Percentiles rank a stretch among this genome's conserved stretches.
Evolutionary conservation across 2,888 invertebrate species (phyloP).

Genomic region (Eupithecia inturbata): DNA sequence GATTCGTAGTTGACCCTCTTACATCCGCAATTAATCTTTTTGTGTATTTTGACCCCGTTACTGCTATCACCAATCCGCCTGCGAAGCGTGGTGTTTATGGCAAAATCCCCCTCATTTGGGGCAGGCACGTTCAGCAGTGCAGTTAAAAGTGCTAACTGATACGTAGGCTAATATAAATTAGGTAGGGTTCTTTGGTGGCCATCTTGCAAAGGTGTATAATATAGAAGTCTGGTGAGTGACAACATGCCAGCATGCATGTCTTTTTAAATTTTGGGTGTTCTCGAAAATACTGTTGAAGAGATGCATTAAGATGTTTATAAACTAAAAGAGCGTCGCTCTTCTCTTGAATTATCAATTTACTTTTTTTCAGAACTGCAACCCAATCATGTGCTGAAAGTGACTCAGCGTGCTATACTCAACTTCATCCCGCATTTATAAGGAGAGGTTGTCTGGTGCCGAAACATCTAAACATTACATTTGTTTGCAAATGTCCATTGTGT

Average conservation of each 20-base stretch:
- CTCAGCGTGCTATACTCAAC: constrained; percentile 60
- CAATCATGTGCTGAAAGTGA: constrained; percentile 55
- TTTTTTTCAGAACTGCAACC: constrained; percentile 45
- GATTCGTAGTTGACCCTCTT: no score
- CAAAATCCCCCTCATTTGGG: not conserved
- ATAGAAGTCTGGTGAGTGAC: not conserved
- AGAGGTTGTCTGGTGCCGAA: constrained; percentile 64
- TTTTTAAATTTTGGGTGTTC: not conserved
- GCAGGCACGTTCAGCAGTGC: not conserved
- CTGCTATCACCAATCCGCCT: no score
- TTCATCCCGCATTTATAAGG: constrained; percentile 65
- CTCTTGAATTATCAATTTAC: not conserved
- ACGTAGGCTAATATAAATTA: not conserved
- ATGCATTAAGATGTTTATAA: not conserved
- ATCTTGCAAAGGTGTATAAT: not conserved
- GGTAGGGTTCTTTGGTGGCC: no score
- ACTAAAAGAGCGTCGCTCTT: not conserved
- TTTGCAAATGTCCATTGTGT: constrained; percentile 73
- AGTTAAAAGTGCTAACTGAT: no score
- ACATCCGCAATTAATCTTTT: no score
- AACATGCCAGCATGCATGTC: no score
- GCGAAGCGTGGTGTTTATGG: no score
- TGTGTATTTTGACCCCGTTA: not conserved
- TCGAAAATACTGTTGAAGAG: not conserved
- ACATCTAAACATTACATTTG: constrained; percentile 63